Evolutionary conservation across 2,797 vertebrate genomes (phyloP).

Genomic region (Chelonia mydas): DNA sequence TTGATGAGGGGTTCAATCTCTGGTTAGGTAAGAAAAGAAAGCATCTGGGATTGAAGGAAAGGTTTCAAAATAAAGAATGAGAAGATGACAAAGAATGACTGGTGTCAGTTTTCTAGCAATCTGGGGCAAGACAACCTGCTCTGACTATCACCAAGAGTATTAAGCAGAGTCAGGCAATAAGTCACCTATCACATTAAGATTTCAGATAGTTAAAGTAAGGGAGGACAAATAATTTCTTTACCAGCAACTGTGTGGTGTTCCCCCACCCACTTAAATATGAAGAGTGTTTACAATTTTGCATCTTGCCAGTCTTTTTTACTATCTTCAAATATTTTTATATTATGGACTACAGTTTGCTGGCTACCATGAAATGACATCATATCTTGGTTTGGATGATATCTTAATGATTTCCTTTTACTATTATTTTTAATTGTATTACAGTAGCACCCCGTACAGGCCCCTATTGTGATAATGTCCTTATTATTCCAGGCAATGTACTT

Average conservation of each 20-base stretch:
- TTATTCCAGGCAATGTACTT: no score
- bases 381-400: not conserved
- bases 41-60: accelerated
- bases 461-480: no score
- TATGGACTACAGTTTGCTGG: not conserved
- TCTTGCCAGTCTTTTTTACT: no score
- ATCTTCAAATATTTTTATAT: no score
- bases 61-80: not conserved
- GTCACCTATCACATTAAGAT: not conserved
- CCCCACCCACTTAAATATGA: not conserved
- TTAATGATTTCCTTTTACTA: not conserved
- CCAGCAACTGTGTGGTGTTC: not conserved
- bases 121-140: not conserved
- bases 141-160: not conserved
- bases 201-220: not conserved
- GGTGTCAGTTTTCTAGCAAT: not conserved
- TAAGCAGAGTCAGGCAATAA: not conserved
- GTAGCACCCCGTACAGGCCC: no score
- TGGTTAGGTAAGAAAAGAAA: not conserved
- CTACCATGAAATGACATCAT: not conserved
- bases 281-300: no score
- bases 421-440: no score
- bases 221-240: accelerated
- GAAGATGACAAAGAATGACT: not conserved
- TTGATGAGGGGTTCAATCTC: not conserved